Conservation (phyloP, 2,797 vertebrate genomes). For the Artibeus jamaicensis region DNA sequence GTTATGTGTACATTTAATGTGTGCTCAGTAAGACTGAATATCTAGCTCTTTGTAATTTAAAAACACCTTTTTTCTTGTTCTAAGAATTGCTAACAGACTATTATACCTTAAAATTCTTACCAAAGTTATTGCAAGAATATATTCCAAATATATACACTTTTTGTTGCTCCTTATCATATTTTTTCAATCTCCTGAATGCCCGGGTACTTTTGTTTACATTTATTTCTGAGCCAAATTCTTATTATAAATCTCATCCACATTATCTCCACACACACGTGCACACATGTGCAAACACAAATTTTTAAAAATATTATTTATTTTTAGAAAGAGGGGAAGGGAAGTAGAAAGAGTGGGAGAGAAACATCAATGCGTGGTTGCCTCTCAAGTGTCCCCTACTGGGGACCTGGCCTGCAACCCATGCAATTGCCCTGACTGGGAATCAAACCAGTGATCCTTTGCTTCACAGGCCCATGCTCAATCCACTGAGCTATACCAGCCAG, state of each 20-base stretch:
- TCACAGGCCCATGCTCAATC: too few species aligned
- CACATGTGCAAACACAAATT: not conserved
- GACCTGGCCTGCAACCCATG: too few species aligned
- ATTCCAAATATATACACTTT: not conserved
- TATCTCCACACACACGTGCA: not conserved
- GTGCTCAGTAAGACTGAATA: not conserved
- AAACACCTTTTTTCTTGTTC: not conserved
- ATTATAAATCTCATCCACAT: not conserved
- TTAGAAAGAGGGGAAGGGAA: too few species aligned
- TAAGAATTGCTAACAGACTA: not conserved
- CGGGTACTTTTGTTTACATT: constrained; percentile 12
- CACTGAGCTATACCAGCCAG: too few species aligned
- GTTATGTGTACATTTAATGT: not conserved
- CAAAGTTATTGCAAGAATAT: not conserved
- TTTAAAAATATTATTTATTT: too few species aligned
- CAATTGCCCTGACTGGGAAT: too few species aligned
- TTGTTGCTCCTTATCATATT: not conserved
- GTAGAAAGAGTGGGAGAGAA: too few species aligned
- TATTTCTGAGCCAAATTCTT: not conserved
- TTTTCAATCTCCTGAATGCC: not conserved
- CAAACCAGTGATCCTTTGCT: too few species aligned
- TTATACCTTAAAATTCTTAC: not conserved
- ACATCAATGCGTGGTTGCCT: too few species aligned
- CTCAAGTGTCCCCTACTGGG: too few species aligned
- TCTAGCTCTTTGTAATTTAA: not conserved